Base-by-base conservation (phyloP, 2,113 vertebrate species). In the Osmerus mordax region DNA sequence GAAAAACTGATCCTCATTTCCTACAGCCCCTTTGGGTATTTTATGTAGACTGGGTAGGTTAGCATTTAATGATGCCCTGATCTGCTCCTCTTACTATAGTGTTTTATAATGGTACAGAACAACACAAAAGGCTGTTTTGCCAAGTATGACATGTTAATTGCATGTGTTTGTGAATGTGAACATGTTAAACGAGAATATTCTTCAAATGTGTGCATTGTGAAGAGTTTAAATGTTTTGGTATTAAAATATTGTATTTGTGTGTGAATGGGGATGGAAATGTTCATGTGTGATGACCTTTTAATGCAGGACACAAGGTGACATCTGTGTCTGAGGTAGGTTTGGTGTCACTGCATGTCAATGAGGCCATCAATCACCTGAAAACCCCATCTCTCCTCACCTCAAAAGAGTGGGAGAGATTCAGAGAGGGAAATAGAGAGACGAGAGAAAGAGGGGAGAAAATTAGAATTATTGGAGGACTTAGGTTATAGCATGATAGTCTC, bases 321-420 rank as follows among this genome's bases (percentile, higher is more conserved):
- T 88, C 81, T 85, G 80, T 80, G 77, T 77, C 54, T 51, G 68
- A 74, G 77, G 78, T 76, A 66, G 73, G 80, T 71, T 76, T 62
- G 78, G 62, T 84, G 58, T 85, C 67, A 41, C 72, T 86, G 85
- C 86, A 87, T 89, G 84, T 72, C 82, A 87, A 87, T 86, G 85
- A 86, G 81, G 19, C 23, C 67, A 55, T 3, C 54, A 83, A 80
- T 84, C 81, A 76, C 67, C 77, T 47, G 41, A 83, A 77, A 65
- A 53, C 66, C 51, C 72, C 6, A 18, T 62, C 72, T 61, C 23
- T 11, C 78, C 71, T 76, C 59, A 68, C 72, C 65, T 82, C 67
- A 59, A 71, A 77, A 71, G 76, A 67, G 53, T 36, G 65, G 11
- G 36, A 51, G 55, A 12, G 23, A 16, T 21, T 21, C 18, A 60